Conservation (phyloP, 2,113 vertebrate species). For the Perccottus glenii region DNA sequence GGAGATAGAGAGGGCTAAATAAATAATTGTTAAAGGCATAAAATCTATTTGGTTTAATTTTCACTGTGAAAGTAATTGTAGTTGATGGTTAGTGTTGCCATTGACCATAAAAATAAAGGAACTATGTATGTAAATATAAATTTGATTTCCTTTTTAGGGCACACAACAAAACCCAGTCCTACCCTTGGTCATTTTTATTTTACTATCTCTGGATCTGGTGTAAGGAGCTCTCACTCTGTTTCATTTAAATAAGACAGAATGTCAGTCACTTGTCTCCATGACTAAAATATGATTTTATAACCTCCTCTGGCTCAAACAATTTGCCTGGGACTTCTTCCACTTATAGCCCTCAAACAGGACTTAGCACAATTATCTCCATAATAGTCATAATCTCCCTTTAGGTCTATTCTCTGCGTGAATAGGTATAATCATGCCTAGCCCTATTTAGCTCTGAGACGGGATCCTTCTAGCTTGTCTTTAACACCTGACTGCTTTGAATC, state of each 20-base stretch:
- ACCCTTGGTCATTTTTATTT: neutral
- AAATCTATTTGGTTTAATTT: too few relatives aligned
- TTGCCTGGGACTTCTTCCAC: constrained; percentile 24
- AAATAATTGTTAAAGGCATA: too few relatives aligned
- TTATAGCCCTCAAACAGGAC: constrained; percentile 52
- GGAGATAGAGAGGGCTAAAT: too few relatives aligned
- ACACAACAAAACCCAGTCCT: neutral
- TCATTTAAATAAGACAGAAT: constrained; percentile 14
- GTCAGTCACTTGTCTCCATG: constrained; percentile 27
- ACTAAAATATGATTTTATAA: constrained; percentile 32
- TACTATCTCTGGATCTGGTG: neutral
- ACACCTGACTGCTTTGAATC: constrained; percentile 63
- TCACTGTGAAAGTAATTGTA: too few relatives aligned
- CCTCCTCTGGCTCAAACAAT: constrained; percentile 27
- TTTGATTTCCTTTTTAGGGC: too few relatives aligned
- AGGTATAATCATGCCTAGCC: constrained; percentile 61
- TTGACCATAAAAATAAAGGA: too few relatives aligned
- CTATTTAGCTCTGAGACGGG: constrained; percentile 43
- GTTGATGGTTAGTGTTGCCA: too few relatives aligned
- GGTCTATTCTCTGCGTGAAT: constrained; percentile 63
- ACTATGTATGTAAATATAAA: too few relatives aligned
- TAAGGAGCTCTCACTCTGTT: neutral
- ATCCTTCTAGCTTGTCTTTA: constrained; percentile 58
- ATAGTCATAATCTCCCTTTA: constrained; percentile 65
- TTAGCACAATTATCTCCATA: constrained; percentile 67